These are phyloP conservation scores for Orthonevra nobilis DNA, from an alignment of 2,888 invertebrate species.

Conservation along the genomic window DNA sequence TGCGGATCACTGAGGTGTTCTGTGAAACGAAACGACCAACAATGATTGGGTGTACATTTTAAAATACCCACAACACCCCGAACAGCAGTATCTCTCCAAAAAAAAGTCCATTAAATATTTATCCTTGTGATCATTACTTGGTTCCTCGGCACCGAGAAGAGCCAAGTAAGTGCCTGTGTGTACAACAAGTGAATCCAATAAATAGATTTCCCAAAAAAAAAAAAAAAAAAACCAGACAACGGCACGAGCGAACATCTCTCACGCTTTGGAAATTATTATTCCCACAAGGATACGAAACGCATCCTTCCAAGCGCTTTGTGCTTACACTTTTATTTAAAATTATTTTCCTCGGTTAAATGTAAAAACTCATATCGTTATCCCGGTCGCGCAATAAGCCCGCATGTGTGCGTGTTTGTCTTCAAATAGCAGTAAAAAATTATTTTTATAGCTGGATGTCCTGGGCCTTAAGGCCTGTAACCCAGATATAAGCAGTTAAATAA, in stretches of 20 bases:
- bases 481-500: slow-evolving; percentile 55
- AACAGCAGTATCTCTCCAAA: slow-evolving; percentile 33
- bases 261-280: slow-evolving; percentile 34
- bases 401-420: slow-evolving; percentile 18
- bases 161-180: slow-evolving; percentile 1
- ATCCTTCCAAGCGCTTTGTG: slow-evolving; percentile 14
- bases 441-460: slow-evolving; percentile 24
- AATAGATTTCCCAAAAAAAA: slow-evolving; percentile 36
- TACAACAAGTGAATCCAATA: slow-evolving; percentile 52
- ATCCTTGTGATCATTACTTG: slow-evolving; percentile 57
- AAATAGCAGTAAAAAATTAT: slow-evolving; percentile 35
- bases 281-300: slow-evolving; percentile 35
- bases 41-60: slow-evolving; percentile 19
- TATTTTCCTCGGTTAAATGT: slow-evolving; percentile 44
- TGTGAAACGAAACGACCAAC: neutral
- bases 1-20: neutral
- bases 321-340: slow-evolving; percentile 45
- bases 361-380: slow-evolving; percentile 54
- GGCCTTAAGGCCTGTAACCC: no score
- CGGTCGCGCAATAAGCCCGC: slow-evolving; percentile 46
- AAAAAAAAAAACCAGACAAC: neutral
- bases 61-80: slow-evolving; percentile 20
- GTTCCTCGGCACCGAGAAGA: neutral
- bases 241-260: neutral
- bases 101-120: slow-evolving; percentile 64